phyloP scores from a whole-genome alignment of 2,888 invertebrate genomes.

The Stenoptilia bipunctidactyla region DNA sequence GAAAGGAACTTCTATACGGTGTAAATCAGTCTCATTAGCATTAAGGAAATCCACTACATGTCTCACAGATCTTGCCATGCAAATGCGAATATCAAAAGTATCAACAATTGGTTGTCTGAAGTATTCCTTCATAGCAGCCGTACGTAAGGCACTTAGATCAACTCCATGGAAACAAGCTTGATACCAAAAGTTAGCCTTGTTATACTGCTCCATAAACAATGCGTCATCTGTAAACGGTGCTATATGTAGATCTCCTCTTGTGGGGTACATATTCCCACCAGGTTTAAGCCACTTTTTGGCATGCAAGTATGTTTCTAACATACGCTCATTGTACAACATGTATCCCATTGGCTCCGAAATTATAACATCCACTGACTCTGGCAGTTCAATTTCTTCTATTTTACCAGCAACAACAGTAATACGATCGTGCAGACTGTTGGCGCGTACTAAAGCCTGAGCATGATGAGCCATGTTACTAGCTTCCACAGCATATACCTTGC shows the following conservation, averaged over 20 bases:
- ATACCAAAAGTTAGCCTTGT: conserved; percentile 99
- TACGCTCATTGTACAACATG: conserved; percentile 98
- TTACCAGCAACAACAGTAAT: conserved; percentile 96
- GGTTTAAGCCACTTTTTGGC: conserved; percentile 98
- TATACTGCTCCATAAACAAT: conserved; percentile 97
- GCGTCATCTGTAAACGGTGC: conserved; percentile 98
- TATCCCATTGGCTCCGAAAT: conserved; percentile 99
- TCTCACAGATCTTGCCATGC: conserved; percentile 93
- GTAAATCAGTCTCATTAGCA: conserved; percentile 93
- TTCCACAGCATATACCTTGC: conserved; percentile 98
- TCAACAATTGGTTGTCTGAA: conserved; percentile 98
- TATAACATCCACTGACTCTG: conserved; percentile 96
- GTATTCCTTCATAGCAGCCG: conserved; percentile 96
- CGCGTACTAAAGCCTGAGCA: conserved; percentile 89
- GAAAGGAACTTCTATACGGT: conserved; percentile 95
- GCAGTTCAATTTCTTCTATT: conserved; percentile 97
- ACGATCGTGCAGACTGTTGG: conserved; percentile 89
- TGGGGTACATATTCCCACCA: conserved; percentile 96
- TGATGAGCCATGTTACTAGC: conserved; percentile 99
- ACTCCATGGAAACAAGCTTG: conserved; percentile 98
- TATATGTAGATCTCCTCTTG: conserved; percentile 95
- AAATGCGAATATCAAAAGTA: conserved; percentile 97
- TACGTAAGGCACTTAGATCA: conserved; percentile 91
- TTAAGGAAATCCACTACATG: conserved; percentile 95
- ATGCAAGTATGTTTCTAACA: conserved; percentile 98